A percentile compares a stretch with the other conserved stretches of the same genome.
These are phyloP conservation scores for chimpanzee (Pan troglodytes) DNA, from an alignment of 2,113 vertebrate genomes.

Conservation along the genomic window DNA sequence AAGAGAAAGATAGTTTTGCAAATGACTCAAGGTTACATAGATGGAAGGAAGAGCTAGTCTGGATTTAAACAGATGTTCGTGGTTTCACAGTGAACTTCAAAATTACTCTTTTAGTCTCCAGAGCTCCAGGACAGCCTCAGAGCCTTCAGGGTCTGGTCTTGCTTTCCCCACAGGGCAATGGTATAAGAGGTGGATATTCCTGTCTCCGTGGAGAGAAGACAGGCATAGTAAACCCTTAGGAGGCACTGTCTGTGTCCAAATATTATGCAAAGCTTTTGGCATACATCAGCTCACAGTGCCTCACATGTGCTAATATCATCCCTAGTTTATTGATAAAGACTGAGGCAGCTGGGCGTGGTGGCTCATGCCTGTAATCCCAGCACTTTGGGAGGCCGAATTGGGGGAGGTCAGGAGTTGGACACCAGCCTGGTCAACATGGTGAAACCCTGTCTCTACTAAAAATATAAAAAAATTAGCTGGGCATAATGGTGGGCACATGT, in stretches of 20 bases:
- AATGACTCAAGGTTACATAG: neutral
- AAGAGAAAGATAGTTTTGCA: neutral
- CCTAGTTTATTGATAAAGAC: neutral
- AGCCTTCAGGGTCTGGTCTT: neutral
- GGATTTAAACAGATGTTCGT: neutral
- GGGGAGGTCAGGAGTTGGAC: no score
- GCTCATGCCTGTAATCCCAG: no score
- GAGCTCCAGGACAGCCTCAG: neutral
- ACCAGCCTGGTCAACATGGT: no score
- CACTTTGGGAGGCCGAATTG: no score
- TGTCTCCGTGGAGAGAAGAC: neutral
- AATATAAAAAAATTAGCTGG: no score
- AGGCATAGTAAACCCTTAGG: neutral
- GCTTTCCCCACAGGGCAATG: neutral
- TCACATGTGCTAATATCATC: neutral
- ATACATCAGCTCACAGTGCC: no score
- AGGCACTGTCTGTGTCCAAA: neutral
- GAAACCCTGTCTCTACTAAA: no score
- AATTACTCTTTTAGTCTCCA: no score
- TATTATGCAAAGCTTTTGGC: neutral
- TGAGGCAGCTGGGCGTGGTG: neutral
- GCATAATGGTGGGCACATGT: no score
- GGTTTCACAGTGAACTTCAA: no score
- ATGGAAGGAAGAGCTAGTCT: neutral
- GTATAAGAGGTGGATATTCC: neutral